phyloP scores from a whole-genome alignment of 2,888 invertebrate species.

The Mycalesis mineus region DNA sequence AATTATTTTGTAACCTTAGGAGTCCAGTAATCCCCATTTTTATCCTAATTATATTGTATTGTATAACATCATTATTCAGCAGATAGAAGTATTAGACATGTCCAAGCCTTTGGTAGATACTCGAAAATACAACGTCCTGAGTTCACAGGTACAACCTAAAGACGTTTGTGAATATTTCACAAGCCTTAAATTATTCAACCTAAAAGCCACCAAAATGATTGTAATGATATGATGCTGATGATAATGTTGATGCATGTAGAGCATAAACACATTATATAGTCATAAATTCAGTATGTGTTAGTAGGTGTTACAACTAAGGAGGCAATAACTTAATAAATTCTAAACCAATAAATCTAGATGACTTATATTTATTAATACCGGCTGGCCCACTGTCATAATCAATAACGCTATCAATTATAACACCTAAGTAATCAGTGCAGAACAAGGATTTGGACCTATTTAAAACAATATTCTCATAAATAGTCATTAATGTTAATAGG shows the following conservation, averaged over 20 bases:
- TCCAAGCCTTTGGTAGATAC: too few species aligned
- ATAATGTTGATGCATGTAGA: background rate
- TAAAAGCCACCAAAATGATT: too few species aligned
- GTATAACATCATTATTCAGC: too few species aligned
- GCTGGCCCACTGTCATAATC: slow-evolving; percentile 26
- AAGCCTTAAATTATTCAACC: too few species aligned
- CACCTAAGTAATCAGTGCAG: slow-evolving; percentile 19
- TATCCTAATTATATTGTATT: too few species aligned
- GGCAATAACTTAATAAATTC: slow-evolving; percentile 16
- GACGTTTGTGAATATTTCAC: too few species aligned
- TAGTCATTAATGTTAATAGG: slow-evolving; percentile 15
- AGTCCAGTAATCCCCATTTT: too few species aligned
- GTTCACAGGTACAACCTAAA: too few species aligned
- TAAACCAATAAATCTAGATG: slow-evolving; percentile 30
- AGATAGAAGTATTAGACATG: too few species aligned
- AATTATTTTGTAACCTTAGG: too few species aligned
- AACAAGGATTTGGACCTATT: slow-evolving; percentile 18
- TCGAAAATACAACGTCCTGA: too few species aligned
- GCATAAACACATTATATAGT: background rate
- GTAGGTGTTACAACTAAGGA: slow-evolving; percentile 15
- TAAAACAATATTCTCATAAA: slow-evolving; percentile 23
- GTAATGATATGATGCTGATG: too few species aligned
- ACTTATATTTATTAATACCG: slow-evolving; percentile 30
- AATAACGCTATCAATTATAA: slow-evolving; percentile 30
- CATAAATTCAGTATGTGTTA: background rate